Evolutionary conservation across 2,888 invertebrate species (phyloP).

Genomic region (Sisyra terminalis): DNA sequence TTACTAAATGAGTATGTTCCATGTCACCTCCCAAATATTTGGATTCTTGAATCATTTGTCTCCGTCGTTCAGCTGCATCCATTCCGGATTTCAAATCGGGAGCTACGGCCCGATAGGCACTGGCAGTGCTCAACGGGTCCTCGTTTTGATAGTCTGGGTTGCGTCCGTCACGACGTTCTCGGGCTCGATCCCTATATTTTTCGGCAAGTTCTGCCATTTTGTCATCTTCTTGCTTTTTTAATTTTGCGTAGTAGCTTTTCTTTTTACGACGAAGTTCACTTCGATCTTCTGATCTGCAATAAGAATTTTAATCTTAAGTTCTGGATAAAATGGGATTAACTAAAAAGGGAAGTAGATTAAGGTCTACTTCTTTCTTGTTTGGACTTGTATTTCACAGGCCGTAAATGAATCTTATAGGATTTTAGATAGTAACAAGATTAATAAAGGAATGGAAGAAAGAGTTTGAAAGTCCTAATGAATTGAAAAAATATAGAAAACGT

Average conservation of each 20-base stretch:
- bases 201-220: slow-evolving; percentile 86
- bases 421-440: no score
- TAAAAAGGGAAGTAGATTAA: no score
- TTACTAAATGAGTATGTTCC: slow-evolving; percentile 99
- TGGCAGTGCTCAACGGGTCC: slow-evolving; percentile 71
- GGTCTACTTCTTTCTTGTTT: no score
- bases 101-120: slow-evolving; percentile 68
- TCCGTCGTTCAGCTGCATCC: slow-evolving; percentile 85
- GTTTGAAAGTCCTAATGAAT: no score
- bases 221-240: slow-evolving; percentile 90
- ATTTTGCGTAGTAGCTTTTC: slow-evolving; percentile 83
- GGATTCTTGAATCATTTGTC: slow-evolving; percentile 94
- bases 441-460: no score
- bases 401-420: no score
- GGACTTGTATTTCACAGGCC: no score
- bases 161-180: slow-evolving; percentile 76
- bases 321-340: background rate
- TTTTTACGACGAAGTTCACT: slow-evolving; percentile 80
- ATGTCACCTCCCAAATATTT: slow-evolving; percentile 99
- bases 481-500: no score
- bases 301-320: background rate
- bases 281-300: slow-evolving; percentile 40
- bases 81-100: slow-evolving; percentile 88
- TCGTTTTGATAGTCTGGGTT: slow-evolving; percentile 66
- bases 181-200: slow-evolving; percentile 82